Evolutionary conservation across 2,797 vertebrate genomes (phyloP), one percentile per base, ranked within the genome.

Genomic region (Sebastes itinus): DNA sequence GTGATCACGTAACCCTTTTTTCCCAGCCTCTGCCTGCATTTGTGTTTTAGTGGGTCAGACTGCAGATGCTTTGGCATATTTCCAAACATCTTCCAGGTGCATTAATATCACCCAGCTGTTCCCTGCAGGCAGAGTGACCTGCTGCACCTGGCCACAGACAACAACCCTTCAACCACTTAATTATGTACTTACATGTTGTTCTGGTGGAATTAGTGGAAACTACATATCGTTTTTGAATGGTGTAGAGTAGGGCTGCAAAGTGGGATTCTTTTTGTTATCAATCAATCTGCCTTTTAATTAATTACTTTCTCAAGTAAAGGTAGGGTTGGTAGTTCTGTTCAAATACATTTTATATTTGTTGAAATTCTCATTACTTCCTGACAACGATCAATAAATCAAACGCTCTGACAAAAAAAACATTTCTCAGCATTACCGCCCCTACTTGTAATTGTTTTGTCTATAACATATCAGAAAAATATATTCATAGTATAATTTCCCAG

Each of bases 101-200:
- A 78, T 87, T 81, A 70, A 75, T 85, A 61, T 84, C 65, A 63
- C 22, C 54, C 83, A 92, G 89, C 77, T 91, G 88, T 73, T 83
- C 33, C 69, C 69, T 73, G 52, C 23, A 77, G 80, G 64, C 32
- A 60, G 23, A 65, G 35, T 77, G 82, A 76, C 80, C 69, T 81
- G 38, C 74, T 71, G 59, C 76, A 89, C 83, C 85, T 83, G 78
- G 72, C 33, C 54, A 52, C 59, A 69, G 52, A 63, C 59, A 71
- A 60, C 35, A 82, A 76, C 30, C 49, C 67, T 75, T 38, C 52
- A 69, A 58, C 60, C 65, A 16, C 68, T 33, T 72, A 83, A 85
- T 78, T 52, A 83, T 1, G 1, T 35, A 59, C 46, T 66, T 52
- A 58, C 58, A 55, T 25, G 23, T 78, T 68, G 49, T 63, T 79